A percentile compares a stretch with the other conserved stretches of the same genome.
These are phyloP conservation scores for Acipenser oxyrinchus DNA, from an alignment of 2,797 vertebrate species.

Conservation along the genomic window DNA sequence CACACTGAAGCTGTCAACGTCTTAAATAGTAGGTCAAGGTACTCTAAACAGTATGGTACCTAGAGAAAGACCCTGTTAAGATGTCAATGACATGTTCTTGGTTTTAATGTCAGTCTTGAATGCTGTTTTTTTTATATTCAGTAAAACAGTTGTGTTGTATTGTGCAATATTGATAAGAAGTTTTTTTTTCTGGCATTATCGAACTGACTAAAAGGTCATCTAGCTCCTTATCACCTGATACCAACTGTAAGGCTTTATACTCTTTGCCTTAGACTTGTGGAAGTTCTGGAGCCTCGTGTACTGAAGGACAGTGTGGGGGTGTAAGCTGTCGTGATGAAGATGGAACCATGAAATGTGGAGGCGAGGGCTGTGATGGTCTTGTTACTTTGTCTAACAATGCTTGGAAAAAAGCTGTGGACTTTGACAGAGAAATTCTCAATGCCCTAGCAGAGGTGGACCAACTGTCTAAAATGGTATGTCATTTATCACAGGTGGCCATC, in stretches of 20 bases:
- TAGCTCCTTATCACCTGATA: no score
- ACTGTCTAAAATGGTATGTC: conserved; percentile 84
- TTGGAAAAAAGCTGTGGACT: conserved; percentile 74
- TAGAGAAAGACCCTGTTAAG: no score
- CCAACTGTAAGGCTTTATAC: not conserved
- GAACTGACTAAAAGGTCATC: no score
- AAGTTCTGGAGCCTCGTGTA: conserved; percentile 64
- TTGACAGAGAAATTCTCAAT: conserved; percentile 74
- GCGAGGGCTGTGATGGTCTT: conserved; percentile 71
- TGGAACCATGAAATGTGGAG: conserved; percentile 70
- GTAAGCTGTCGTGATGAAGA: conserved; percentile 68
- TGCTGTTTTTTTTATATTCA: no score
- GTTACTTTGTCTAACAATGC: conserved; percentile 61
- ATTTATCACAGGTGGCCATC: not conserved
- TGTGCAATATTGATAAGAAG: no score
- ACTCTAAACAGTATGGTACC: no score
- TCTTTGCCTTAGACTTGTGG: conserved; percentile 71
- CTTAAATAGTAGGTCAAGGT: no score
- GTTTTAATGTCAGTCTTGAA: no score
- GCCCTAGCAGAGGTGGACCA: conserved; percentile 87
- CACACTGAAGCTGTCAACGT: no score
- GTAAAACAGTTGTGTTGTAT: no score
- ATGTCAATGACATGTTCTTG: no score
- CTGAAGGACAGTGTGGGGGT: conserved; percentile 71
- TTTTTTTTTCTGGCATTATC: no score